Base-by-base conservation (phyloP, 2,888 invertebrate genomes). In the Allolobophora icterica region DNA sequence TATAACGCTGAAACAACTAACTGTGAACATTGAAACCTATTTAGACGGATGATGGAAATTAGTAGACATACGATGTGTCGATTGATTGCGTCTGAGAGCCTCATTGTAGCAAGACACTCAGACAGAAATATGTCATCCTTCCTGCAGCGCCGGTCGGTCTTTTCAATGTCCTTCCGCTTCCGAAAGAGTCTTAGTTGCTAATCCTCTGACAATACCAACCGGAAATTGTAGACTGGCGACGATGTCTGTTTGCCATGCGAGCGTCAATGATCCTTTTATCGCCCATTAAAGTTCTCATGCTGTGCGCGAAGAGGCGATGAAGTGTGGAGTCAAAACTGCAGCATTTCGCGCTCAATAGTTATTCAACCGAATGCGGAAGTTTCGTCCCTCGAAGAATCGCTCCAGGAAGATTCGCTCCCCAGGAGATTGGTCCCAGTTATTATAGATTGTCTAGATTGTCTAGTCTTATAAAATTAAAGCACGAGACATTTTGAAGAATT, bases 221-320 rank as follows among this genome's bases (percentile, higher is more conserved):
- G 71, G 71, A 71, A 71, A 71, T 71, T 71, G 71, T 71, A n/a
- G 71, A 71, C n/a, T 71, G 71, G 71, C 71, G 71, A 71, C 71
- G 71, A 71, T 30, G 30, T 71, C 71, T 71, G 71, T 71, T 71
- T n/a, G 71, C 13, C n/a, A 71, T 71, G 71, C 8, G 71, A 0
- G n/a, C 30, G n/a, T 71, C n/a, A 71, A 71, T n/a, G n/a, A 11
- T 71, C 71, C 71, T 71, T 71, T 71, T 71, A 71, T 71, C 71
- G 71, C 71, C 71, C 30, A 71, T 71, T n/a, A 71, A n/a, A 71
- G 71, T 71, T 71, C 30, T 71, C 71, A n/a, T 71, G 71, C 30
- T 71, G 30, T 17, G 71, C 30, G n/a, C n/a, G 71, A 71, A n/a
- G n/a, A n/a, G n/a, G 71, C n/a, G 71, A n/a, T n/a, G 71, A 71